Base-by-base conservation (phyloP, 2,888 invertebrate species). In the Tetragonula carbonaria region DNA sequence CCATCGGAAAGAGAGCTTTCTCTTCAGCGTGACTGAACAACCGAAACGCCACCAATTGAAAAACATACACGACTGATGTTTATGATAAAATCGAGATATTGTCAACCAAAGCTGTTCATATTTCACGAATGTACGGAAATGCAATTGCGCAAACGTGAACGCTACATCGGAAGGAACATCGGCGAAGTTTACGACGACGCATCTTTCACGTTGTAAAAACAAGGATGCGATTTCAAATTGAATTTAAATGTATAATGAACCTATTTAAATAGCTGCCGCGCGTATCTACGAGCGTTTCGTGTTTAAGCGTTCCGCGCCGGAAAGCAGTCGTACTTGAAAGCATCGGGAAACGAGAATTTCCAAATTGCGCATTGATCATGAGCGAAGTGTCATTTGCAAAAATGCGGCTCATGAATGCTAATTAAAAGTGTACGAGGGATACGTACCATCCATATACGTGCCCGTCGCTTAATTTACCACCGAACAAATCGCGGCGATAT, bases 391-490 rank as follows among this genome's bases (percentile, higher is more conserved):
- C 75, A 66, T 81, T 82, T 67, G 73, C 73, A 63, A 76, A 85
- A 85, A 63, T 72, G 63, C 57, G 38, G 16, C 73, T 73, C 84
- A 81, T 86, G 78, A 88, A 88, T 88, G 72, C 74, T 87, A 80
- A 88, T 88, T 89, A 88, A 88, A 87, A 88, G 80, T 85, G 78
- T 76, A 88, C 85, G 5, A 16, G 66, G 72, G 84, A 70, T 73
- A 74, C 83, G 79, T 83, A 85, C 79, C 88, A 59, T 78, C 59
- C 87, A 83, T 82, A 80, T 85, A 87, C 82, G 87, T 75, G 82
- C 57, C 67, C 76, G 23, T 16, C 65, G 87, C 77, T 87, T 89
- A 88, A 88, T 88, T 87, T 80, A 70, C 68, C 77, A 73, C 80
- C 53, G 82, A 28, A 85, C 80, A 86, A 87, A 85, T 89, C 77